Percentiles rank a stretch among this genome's conserved stretches.
Conservation (phyloP, 2,797 vertebrate genomes). For the Decapterus maruadsi region DNA sequence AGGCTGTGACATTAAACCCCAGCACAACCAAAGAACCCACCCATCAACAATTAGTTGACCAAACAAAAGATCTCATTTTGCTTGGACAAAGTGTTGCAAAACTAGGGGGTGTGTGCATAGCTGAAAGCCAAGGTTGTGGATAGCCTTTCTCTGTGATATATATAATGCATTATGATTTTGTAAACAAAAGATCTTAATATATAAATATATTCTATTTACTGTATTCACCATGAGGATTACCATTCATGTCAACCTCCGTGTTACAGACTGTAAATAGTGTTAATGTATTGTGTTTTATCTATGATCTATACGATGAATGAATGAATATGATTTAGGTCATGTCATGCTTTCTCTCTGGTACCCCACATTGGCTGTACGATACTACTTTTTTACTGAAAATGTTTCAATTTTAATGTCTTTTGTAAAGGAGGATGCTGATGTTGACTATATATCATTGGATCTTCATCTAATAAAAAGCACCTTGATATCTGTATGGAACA, state of each 20-base stretch:
- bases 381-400: conserved; percentile 87
- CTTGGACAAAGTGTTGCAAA: conserved; percentile 74
- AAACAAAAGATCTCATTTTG: conserved; percentile 75
- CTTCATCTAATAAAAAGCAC: conserved; percentile 86
- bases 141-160: conserved; percentile 82
- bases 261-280: conserved; percentile 85
- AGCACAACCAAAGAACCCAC: conserved; percentile 85
- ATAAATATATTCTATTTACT: conserved; percentile 83
- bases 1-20: conserved; percentile 56
- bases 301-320: conserved; percentile 76
- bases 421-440: conserved; percentile 85
- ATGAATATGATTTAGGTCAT: conserved; percentile 83
- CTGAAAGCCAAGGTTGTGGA: conserved; percentile 79
- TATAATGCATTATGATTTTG: conserved; percentile 82
- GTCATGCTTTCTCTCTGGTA: conserved; percentile 84
- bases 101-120: conserved; percentile 73
- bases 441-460: conserved; percentile 84
- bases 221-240: conserved; percentile 78
- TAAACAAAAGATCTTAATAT: conserved; percentile 86
- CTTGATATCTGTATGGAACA: conserved; percentile 71
- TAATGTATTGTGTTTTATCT: conserved; percentile 83
- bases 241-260: conserved; percentile 79
- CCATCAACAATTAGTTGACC: conserved; percentile 73
- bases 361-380: conserved; percentile 82
- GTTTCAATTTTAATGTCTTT: conserved; percentile 86